Evolutionary conservation across 92 coral and sea anemone species (phyloP), one percentile per base, ranked within the genome.

Genomic region (Actinostola sp.): DNA sequence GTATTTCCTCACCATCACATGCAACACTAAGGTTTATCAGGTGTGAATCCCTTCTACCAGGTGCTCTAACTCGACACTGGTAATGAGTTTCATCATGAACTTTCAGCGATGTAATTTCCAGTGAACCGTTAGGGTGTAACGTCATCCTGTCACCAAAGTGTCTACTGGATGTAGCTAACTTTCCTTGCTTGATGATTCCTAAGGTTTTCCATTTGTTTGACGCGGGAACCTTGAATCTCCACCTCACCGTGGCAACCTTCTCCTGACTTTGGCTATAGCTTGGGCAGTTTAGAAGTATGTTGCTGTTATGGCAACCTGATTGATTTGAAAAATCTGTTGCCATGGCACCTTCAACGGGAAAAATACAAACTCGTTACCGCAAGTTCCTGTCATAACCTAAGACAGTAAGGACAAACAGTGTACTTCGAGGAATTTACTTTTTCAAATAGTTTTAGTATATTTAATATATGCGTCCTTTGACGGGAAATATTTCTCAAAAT

Each of bases 71-170:
- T 1, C 9, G 52, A 31, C 81, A 75, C 36, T 31, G 63, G 62
- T 51, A 75, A 14, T 50, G 44, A 12, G 72, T 64, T 23, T 63
- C 81, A 30, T 75, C 81, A 16, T 51, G 45, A 16, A 61, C 63
- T 34, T 55, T 20, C 38, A 75, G 20, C 1, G 71, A 32, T 0
- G 60, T 24, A 9, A 75, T 64, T 21, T 16, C 69, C 36, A 75
- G 25, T 7, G 81, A 64, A 3, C 81, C 81, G 51, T 62, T 75
- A 8, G 24, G 32, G 15, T 63, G 72, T 12, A 75, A 7, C 2
- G 62, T 68, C 9, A 68, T 16, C 13, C 74, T 62, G 46, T 36
- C 50, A 11, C 28, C 30, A 57, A 57, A 53, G 16, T 48, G 25
- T 59, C 41, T 59, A 59, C 65, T 30, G 25, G 20, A 29, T 19